A percentile compares a stretch with the other conserved stretches of the same genome.
Conservation (phyloP, 2,113 vertebrate genomes). For the Clarias gariepinus region DNA sequence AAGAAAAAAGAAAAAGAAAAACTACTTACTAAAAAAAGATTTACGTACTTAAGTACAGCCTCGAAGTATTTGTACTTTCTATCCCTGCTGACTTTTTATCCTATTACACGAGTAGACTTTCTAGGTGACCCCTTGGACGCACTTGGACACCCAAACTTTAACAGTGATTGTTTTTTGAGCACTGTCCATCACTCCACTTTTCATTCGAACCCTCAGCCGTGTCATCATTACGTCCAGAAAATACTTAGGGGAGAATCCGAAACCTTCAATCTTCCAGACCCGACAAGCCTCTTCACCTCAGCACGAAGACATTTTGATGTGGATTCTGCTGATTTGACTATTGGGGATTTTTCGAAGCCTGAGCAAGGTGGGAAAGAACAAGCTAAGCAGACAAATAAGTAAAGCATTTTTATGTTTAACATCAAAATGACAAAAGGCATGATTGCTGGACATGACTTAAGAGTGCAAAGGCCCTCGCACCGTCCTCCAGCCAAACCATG, state of each 20-base stretch:
- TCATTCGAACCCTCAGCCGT: not conserved
- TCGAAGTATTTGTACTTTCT: no score
- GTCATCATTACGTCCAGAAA: not conserved
- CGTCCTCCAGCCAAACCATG: not conserved
- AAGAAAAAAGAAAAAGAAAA: no score
- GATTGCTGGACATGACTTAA: conserved; percentile 16
- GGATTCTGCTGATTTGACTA: no score
- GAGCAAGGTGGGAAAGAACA: not conserved
- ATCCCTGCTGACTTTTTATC: not conserved
- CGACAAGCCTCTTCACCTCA: not conserved
- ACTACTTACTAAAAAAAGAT: no score
- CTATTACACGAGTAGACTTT: not conserved
- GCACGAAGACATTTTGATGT: not conserved
- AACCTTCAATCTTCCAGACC: not conserved
- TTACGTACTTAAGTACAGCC: no score
- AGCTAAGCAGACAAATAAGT: not conserved
- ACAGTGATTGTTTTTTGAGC: not conserved
- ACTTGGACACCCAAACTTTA: not conserved
- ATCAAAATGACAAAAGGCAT: not conserved
- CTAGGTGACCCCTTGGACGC: not conserved
- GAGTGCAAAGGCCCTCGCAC: conserved; percentile 1
- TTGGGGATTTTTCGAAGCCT: not conserved
- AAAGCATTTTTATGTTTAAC: not conserved
- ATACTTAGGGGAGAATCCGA: not conserved
- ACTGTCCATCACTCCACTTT: not conserved